A percentile compares a stretch with the other conserved stretches of the same genome.
Evolutionary conservation across 2,113 vertebrate species (phyloP).

Genomic region (Pollimyrus isidori): DNA sequence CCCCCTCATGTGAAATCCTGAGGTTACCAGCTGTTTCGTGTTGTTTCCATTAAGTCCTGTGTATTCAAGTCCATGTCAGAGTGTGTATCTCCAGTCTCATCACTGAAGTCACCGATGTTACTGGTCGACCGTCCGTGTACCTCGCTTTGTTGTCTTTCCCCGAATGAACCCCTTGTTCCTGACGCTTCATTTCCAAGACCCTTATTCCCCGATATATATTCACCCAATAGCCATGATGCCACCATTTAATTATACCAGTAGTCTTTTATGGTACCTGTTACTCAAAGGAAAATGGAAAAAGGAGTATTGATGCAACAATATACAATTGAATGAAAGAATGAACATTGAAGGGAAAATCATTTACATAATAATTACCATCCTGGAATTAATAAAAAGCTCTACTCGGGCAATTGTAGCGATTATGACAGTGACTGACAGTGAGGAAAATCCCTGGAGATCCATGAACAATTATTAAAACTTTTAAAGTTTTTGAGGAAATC

Average conservation of each 20-base stretch:
- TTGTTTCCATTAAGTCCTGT: too few relatives aligned
- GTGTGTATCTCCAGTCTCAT: too few relatives aligned
- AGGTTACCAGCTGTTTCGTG: too few relatives aligned
- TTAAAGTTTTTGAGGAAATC: not conserved
- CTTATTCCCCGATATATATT: too few relatives aligned
- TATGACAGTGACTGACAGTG: constrained; percentile 5
- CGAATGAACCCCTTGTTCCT: too few relatives aligned
- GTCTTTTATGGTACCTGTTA: not conserved
- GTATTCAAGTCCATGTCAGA: too few relatives aligned
- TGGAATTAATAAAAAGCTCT: constrained; percentile 15
- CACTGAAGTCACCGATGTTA: too few relatives aligned
- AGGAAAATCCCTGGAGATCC: not conserved
- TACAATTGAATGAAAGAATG: not conserved
- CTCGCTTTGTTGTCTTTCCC: too few relatives aligned
- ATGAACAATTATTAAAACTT: not conserved
- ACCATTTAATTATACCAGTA: not conserved
- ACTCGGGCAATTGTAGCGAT: not conserved
- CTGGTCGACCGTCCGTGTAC: too few relatives aligned
- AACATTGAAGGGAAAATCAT: constrained; percentile 1
- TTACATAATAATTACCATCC: constrained; percentile 14
- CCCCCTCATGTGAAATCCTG: too few relatives aligned
- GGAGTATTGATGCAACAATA: not conserved
- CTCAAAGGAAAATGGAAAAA: not conserved
- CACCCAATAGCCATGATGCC: too few relatives aligned
- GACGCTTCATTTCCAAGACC: too few relatives aligned